These are phyloP conservation scores for Helarctos malayanus DNA, from an alignment of 2,797 vertebrate genomes.

Conservation along the genomic window DNA sequence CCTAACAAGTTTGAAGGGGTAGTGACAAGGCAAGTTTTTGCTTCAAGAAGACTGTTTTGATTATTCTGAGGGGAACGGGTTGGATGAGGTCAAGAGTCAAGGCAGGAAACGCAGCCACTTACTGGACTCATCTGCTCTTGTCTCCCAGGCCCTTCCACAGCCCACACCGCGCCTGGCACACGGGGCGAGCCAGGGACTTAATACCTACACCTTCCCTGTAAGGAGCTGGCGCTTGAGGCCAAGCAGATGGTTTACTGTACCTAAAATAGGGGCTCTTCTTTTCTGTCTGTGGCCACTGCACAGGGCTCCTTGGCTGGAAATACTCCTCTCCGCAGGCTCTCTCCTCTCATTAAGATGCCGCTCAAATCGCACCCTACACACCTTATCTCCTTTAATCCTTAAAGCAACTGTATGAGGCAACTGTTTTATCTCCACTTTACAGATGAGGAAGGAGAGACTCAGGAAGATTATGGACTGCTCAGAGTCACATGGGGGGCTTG, in stretches of 20 bases:
- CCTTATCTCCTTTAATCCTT: neutral
- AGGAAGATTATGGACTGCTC: neutral
- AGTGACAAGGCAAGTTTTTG: neutral
- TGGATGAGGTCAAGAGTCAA: neutral
- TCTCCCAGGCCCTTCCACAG: neutral
- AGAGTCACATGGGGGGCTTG: neutral
- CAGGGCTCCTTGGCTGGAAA: neutral
- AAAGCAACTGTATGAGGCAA: neutral
- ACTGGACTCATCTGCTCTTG: neutral
- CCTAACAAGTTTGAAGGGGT: neutral
- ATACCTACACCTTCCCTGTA: too few species aligned
- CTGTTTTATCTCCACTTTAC: conserved; percentile 38
- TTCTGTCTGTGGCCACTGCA: accelerated
- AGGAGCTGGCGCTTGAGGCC: neutral
- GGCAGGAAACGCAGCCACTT: neutral
- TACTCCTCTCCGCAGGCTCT: neutral
- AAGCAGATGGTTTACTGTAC: neutral
- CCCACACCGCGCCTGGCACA: neutral
- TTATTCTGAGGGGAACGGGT: neutral
- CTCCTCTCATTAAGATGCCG: neutral
- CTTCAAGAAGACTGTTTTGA: neutral
- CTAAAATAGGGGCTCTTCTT: neutral
- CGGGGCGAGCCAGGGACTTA: neutral
- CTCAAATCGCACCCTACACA: neutral
- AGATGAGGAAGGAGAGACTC: conserved; percentile 24